Percentiles rank a stretch among this genome's conserved stretches.
Evolutionary conservation across 2,113 vertebrate species (phyloP).

Genomic region (Pagrus major): DNA sequence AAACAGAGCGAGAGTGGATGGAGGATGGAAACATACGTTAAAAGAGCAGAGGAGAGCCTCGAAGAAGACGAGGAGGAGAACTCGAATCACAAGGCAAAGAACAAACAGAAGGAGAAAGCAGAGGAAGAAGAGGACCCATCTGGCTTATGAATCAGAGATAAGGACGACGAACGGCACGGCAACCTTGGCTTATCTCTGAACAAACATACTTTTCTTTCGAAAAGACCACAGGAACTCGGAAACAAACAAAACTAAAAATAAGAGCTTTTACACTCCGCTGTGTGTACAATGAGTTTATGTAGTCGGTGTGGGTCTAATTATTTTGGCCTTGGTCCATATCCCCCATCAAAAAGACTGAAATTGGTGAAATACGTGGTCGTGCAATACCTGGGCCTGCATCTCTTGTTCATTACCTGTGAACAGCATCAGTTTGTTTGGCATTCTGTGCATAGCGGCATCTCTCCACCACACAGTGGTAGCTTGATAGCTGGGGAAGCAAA

Average conservation of each 20-base stretch:
- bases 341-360: constrained; percentile 59
- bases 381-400: constrained; percentile 47
- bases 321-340: constrained; percentile 71
- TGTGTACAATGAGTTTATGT: constrained; percentile 60
- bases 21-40: constrained; percentile 14
- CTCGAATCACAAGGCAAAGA: constrained; percentile 38
- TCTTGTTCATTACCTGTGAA: constrained; percentile 60
- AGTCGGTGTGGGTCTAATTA: constrained; percentile 70
- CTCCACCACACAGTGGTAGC: constrained; percentile 37
- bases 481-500: constrained; percentile 64
- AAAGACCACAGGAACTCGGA: constrained; percentile 61
- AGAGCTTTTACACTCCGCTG: constrained; percentile 41
- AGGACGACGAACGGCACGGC: constrained; percentile 59
- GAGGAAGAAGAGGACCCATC: constrained; percentile 63
- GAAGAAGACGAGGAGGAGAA: constrained; percentile 11
- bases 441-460: constrained; percentile 47
- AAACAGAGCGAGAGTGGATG: neutral
- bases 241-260: constrained; percentile 66
- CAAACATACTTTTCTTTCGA: constrained; percentile 66
- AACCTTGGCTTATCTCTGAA: constrained; percentile 76
- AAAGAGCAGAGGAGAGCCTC: neutral
- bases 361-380: constrained; percentile 47
- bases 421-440: constrained; percentile 54
- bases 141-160: constrained; percentile 77
- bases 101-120: constrained; percentile 53